Base-by-base conservation (phyloP, 2,888 invertebrate species). In the Rhodophaea formosa region DNA sequence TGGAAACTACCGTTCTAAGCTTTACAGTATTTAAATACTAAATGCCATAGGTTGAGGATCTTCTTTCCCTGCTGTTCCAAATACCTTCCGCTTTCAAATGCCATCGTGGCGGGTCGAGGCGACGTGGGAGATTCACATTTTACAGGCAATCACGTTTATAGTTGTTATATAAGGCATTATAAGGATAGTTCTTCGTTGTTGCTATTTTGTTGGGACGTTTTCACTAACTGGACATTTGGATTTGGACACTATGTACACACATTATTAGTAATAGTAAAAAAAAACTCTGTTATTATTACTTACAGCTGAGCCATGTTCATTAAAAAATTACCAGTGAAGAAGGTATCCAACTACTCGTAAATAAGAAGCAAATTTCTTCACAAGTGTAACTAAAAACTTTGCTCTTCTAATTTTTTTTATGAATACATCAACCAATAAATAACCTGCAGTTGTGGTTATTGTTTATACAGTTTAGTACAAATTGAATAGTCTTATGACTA, bases 111-210 rank as follows among this genome's bases (percentile, higher is more conserved):
- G 74, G 73, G 80, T 79, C 74, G 71, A 69, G 71, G 66, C 66
- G 65, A 79, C 81, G 82, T 83, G 82, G 79, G 81, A 83, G 79
- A 78, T 80, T 80, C 81, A 80, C 82, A 79, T 83, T 85, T 84
- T 81, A 72, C 71, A 64, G 61, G 64, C 72, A 71, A 75, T 76
- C 72, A 74, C 72, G 75, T 69, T 73, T 72, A 67, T 66, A 66
- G 62, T 66, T 63, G 63, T 67, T 72, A 69, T 69, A 63, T 58
- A 23, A 23, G 23, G 23, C 23, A 23, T 23, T 23, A 23, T 23
- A 65, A 65, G 35, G 49, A 47, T 47, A 47, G 35, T 56, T 46
- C 56, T 56, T 42, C 15, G 45, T 53, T 47, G 29, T 45, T 44
- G 44, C 30, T 29, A 35, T 45, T 46, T 46, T 46, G 47, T 29